A percentile compares a stretch with the other conserved stretches of the same genome.
phyloP scores from a whole-genome alignment of 2,888 invertebrate genomes.

The Ryuthela nishihirai region DNA sequence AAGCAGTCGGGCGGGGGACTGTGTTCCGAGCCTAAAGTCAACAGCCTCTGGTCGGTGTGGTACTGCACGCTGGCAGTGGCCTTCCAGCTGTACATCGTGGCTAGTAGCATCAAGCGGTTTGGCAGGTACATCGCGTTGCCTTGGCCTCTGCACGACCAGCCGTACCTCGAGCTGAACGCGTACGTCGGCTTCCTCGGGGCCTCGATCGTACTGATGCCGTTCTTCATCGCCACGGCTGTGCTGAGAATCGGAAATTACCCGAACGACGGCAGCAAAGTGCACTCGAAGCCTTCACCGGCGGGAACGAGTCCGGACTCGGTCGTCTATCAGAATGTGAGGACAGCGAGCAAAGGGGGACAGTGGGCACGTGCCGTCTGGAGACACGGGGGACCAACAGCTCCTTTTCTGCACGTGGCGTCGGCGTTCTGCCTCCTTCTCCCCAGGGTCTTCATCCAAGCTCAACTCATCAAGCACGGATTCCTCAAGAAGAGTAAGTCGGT shows the following conservation, averaged over 20 bases:
- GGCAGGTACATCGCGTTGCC: slow-evolving; percentile 62
- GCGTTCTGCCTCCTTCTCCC: slow-evolving; percentile 77
- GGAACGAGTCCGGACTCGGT: background rate
- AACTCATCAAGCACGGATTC: slow-evolving; percentile 74
- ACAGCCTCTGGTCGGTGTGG: slow-evolving; percentile 75
- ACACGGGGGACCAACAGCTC: slow-evolving; percentile 78
- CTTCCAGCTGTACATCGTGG: slow-evolving; percentile 60
- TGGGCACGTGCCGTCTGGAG: slow-evolving; percentile 52
- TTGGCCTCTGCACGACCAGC: slow-evolving; percentile 64
- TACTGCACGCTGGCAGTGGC: slow-evolving; percentile 71
- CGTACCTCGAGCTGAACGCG: slow-evolving; percentile 66
- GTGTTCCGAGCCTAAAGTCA: slow-evolving; percentile 56
- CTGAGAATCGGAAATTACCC: slow-evolving; percentile 68
- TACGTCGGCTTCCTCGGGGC: slow-evolving; percentile 58
- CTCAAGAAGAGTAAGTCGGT: slow-evolving; percentile 64
- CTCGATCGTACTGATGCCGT: slow-evolving; percentile 67
- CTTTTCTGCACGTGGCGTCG: slow-evolving; percentile 73
- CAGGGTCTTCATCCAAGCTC: slow-evolving; percentile 74
- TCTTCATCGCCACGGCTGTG: slow-evolving; percentile 70
- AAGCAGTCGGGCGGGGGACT: too few relatives aligned
- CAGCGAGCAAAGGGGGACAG: background rate
- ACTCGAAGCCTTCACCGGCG: too few relatives aligned
- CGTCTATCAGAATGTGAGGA: slow-evolving; percentile 16
- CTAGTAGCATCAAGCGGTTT: slow-evolving; percentile 48
- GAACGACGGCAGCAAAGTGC: slow-evolving; percentile 79